phyloP scores from a whole-genome alignment of 2,888 invertebrate species.

The Ptychoptera albimana region DNA sequence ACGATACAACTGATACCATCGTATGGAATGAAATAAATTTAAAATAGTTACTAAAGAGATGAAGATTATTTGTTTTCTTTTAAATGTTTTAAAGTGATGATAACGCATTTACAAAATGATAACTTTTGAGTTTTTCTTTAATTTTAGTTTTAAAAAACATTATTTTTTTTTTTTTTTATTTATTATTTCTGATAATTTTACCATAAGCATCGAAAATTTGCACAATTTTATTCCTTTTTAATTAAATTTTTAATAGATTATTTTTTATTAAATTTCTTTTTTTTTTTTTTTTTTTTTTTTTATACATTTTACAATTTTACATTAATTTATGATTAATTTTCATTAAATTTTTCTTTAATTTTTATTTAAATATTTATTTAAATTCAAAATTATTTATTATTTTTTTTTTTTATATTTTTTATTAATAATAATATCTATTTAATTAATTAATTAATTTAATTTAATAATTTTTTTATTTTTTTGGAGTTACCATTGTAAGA shows the following conservation, averaged over 20 bases:
- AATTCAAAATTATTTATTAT: constrained; percentile 17
- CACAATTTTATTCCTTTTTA: constrained; percentile 4
- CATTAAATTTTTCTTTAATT: constrained; percentile 14
- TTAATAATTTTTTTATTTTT: constrained; percentile 4
- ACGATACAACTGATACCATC: too few species aligned
- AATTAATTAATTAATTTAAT: constrained; percentile 2
- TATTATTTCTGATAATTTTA: too few species aligned
- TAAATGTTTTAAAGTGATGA: too few species aligned
- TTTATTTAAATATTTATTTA: background rate
- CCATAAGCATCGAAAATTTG: too few species aligned
- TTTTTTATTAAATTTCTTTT: background rate
- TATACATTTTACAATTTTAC: background rate
- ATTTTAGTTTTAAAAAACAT: too few species aligned
- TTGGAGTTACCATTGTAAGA: constrained; percentile 5
- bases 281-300: constrained; percentile 1
- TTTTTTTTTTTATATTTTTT: constrained; percentile 27
- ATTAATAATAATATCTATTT: constrained; percentile 21
- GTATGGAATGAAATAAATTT: too few species aligned
- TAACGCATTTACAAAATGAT: too few species aligned
- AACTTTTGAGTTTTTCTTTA: too few species aligned
- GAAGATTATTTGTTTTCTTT: too few species aligned
- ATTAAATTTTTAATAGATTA: constrained; percentile 1
- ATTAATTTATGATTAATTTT: background rate
- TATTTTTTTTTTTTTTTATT: too few species aligned
- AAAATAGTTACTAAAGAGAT: too few species aligned